A percentile compares a stretch with the other conserved stretches of the same genome.
phyloP scores from a whole-genome alignment of 2,888 invertebrate species.

The Stictocephala bisonia region DNA sequence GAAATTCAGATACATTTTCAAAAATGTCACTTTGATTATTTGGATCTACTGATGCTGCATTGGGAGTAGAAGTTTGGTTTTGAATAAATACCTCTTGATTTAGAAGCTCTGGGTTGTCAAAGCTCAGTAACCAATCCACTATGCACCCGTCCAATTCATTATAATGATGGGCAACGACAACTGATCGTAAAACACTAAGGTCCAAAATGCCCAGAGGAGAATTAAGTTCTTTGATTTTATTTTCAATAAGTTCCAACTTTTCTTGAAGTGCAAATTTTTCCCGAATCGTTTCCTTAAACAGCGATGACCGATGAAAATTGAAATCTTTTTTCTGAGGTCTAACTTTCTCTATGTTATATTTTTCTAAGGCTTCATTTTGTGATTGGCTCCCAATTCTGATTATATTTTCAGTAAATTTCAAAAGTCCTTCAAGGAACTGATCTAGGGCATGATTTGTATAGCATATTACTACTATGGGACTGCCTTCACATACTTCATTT shows the following conservation, averaged over 20 bases:
- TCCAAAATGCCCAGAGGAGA: constrained; percentile 1
- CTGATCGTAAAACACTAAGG: neutral
- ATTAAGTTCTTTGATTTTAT: neutral
- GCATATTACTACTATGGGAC: constrained; percentile 80
- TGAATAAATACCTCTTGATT: neutral
- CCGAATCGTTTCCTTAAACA: neutral
- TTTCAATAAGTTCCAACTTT: neutral
- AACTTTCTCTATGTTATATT: constrained; percentile 11
- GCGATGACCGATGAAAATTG: neutral
- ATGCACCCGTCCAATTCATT: neutral
- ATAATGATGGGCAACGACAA: neutral
- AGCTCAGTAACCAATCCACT: neutral
- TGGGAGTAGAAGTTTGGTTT: neutral
- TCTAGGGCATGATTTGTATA: constrained; percentile 90
- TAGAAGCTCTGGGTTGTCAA: constrained; percentile 5
- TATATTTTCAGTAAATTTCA: constrained; percentile 70
- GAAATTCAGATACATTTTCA: neutral
- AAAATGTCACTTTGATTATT: neutral
- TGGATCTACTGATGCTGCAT: neutral
- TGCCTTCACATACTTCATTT: constrained; percentile 64
- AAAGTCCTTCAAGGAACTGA: constrained; percentile 81
- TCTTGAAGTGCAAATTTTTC: neutral
- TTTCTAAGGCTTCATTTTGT: constrained; percentile 26
- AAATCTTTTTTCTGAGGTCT: constrained; percentile 1
- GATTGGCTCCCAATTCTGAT: constrained; percentile 71